Percentiles rank a stretch among this genome's conserved stretches.
phyloP scores from a whole-genome alignment of 2,113 vertebrate species.

The Bubo blakistoni region DNA sequence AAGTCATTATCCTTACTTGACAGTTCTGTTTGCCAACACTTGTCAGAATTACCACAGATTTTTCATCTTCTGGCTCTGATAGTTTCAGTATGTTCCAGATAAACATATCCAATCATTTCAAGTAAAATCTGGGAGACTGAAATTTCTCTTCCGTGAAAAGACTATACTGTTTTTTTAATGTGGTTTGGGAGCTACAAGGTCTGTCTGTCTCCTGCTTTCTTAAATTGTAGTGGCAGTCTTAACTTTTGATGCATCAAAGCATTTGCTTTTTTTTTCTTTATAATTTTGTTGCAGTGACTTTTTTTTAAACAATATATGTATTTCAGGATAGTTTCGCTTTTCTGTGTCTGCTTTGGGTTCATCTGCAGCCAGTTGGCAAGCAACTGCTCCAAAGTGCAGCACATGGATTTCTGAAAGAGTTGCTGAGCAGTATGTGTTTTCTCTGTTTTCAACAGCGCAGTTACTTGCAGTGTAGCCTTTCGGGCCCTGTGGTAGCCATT shows the following conservation, averaged over 20 bases:
- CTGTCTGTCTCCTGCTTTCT: slow-evolving; percentile 15
- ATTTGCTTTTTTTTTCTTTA: not conserved
- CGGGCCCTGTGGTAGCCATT: not conserved
- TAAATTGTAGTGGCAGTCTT: not conserved
- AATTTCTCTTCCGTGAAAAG: not conserved
- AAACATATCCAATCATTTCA: not conserved
- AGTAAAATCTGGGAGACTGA: not conserved
- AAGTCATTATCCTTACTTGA: slow-evolving; percentile 41
- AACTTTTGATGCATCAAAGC: not conserved
- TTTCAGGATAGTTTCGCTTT: not conserved
- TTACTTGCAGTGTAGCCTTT: not conserved
- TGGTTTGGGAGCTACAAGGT: not conserved
- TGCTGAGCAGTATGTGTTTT: not conserved
- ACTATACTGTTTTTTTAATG: not conserved
- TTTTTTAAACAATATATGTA: not conserved
- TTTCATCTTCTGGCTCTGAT: slow-evolving; percentile 43
- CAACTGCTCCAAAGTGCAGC: not conserved
- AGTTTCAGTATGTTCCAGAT: slow-evolving; percentile 16
- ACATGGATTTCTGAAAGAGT: not conserved
- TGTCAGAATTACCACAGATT: slow-evolving; percentile 51
- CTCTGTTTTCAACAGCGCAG: not conserved
- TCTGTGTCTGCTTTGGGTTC: not conserved
- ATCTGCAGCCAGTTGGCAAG: slow-evolving; percentile 37
- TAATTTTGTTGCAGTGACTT: not conserved
- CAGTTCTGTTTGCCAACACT: slow-evolving; percentile 25